Evolutionary conservation across 2,113 vertebrate genomes (phyloP), one percentile per base, ranked within the genome.

Genomic region (Patagioenas fasciata): DNA sequence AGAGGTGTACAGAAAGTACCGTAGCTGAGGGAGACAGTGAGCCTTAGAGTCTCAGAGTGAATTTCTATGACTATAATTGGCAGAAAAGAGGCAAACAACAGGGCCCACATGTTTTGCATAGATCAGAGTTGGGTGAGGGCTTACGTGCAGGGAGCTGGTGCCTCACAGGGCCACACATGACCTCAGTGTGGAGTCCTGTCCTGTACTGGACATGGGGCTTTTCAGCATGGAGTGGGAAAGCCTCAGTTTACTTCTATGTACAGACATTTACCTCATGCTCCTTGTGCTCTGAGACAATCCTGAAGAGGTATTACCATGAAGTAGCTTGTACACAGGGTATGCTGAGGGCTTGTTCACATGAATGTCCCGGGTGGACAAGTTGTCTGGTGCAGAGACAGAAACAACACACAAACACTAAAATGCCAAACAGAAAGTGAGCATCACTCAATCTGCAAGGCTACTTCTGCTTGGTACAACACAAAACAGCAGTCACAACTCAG

Each of bases 131-230:
- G 24, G 15, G 4, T 15, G 6, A 57, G 15, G 29, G 15, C 21
- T 62, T 57, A 18, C 0, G 8, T 87, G n/a, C 24, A 42, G 26
- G 64, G 21, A 89, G 25, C 26, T 15, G 1, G 28, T 60, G 32
- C 25, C 17, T 71, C 42, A 32, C 1, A 1, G 62, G 15, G 13
- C 11, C 72, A 32, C 2, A 2, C 0, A 0, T 48, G 50, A 82
- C 21, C 44, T 80, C 29, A 19, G 6, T 4, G 2, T n/a, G 11
- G 38, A 61, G 10, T 47, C 24, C 16, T 72, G 31, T 31, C 44
- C 70, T 66, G 11, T 62, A 32, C 58, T 32, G 47, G 11, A 72
- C 32, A 42, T 0, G 5, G 20, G 40, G 48, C 5, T 83, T 78
- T 7, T 5, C 13, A 42, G 34, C 2, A 0, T 10, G 18, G 15